Evolutionary conservation across 53 echinoderm and acorn worm genomes (phyloP), one percentile per base, ranked within the genome.

Genomic region (Luidia sarsii): DNA sequence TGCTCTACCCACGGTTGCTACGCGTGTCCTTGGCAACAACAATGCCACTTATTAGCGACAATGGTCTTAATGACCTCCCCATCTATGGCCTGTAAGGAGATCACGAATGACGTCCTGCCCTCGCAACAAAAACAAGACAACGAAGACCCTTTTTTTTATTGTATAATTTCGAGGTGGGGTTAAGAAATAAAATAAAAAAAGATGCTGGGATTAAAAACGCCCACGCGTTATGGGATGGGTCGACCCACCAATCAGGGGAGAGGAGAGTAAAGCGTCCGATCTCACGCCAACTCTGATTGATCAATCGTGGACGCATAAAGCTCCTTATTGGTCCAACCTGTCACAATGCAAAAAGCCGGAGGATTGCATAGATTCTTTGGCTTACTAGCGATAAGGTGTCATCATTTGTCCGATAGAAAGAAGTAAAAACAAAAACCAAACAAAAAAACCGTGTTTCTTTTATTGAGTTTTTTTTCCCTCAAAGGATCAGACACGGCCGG

Each of bases 21-120:
- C 14, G 1, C 16, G 7, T 22, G 35, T 32, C 64, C 35, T 64
- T 64, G 64, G 33, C 0, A 1, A 16, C 64, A 38, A 38, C 64
- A 64, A 64, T n/a, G 10, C 34, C 16, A 50, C 19, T 70, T 36
- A 52, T 70, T 4, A 49, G 16, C 70, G 33, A 52, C 70, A 70
- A 70, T 52, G 19, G 31, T 15, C 70, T 23, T 68, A 70, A 70
- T 70, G 50, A 70, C 70, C n/a, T 36, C 16, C 21, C 51, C 18
- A 7, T 50, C 33, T 34, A 68, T 28, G 25, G 38, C 11, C 20
- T 31, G 4, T 33, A 2, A 71, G 33, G 21, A 34, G 52, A 53
- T 71, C 50, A 33, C 31, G 18, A 18, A 3, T 20, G 50, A 50
- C 34, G 51, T 35, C 71, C 52, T 34, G 46, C 28, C 59, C 30